These are phyloP conservation scores for Cassiopea andromeda DNA, from an alignment of 30 jellyfish, hydroid and myxozoan genomes.

Conservation along the genomic window DNA sequence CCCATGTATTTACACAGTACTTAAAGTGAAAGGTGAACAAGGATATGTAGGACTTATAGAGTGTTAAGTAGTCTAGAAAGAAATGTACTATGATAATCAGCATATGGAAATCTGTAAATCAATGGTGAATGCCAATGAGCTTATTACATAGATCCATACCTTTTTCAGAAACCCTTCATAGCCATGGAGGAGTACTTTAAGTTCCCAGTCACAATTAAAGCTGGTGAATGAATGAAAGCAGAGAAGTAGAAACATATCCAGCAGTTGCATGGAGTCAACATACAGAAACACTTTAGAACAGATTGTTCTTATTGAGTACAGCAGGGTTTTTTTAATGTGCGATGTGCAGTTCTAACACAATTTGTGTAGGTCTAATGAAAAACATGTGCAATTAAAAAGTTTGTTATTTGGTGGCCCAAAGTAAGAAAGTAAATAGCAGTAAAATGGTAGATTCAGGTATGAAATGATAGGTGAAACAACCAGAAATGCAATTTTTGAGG, in stretches of 20 bases:
- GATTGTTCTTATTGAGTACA: background rate
- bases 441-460: too few relatives aligned
- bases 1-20: too few relatives aligned
- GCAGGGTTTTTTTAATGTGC: background rate
- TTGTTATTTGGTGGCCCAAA: too few relatives aligned
- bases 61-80: background rate
- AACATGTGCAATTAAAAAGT: too few relatives aligned
- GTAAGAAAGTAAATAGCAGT: too few relatives aligned
- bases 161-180: slow-evolving; percentile 33
- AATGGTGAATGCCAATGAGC: background rate
- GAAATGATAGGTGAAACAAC: too few relatives aligned
- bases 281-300: background rate
- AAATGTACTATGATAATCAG: background rate
- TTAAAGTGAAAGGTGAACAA: too few relatives aligned
- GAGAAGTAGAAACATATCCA: background rate
- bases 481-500: too few relatives aligned
- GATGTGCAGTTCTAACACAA: background rate
- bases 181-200: slow-evolving; percentile 18
- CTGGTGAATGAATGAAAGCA: slow-evolving; percentile 4
- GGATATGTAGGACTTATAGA: too few relatives aligned
- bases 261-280: background rate
- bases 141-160: background rate
- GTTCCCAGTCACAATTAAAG: slow-evolving; percentile 50
- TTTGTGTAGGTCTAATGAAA: background rate
- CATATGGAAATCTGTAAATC: background rate